Percentiles rank a stretch among this genome's conserved stretches.
Conservation (phyloP, 2,888 invertebrate species). For the Caenorhabditis japonica region DNA sequence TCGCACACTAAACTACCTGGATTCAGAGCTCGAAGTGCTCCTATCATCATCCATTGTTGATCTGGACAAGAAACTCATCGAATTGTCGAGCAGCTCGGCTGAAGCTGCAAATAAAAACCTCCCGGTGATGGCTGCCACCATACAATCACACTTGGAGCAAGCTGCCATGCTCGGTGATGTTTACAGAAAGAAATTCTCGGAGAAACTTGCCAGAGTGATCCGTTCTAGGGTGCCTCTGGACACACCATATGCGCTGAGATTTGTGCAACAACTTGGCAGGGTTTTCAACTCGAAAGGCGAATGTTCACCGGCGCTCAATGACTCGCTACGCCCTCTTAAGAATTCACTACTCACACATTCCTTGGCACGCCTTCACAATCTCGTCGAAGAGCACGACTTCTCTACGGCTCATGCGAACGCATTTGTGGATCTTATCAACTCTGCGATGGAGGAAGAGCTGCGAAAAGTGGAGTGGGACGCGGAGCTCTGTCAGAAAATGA, state of each 20-base stretch:
- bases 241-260: slow-evolving; percentile 50
- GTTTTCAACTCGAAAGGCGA: slow-evolving; percentile 57
- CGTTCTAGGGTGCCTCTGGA: slow-evolving; percentile 60
- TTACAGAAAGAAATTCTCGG: slow-evolving; percentile 56
- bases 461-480: slow-evolving; percentile 71
- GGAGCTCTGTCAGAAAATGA: slow-evolving; percentile 66
- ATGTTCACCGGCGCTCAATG: slow-evolving; percentile 57
- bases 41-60: slow-evolving; percentile 55
- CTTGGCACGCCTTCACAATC: slow-evolving; percentile 86
- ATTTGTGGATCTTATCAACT: slow-evolving; percentile 67
- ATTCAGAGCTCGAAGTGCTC: slow-evolving; percentile 58
- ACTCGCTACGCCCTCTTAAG: slow-evolving; percentile 72
- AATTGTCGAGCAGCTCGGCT: slow-evolving; percentile 41
- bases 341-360: slow-evolving; percentile 80
- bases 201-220: slow-evolving; percentile 60
- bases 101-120: slow-evolving; percentile 48
- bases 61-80: slow-evolving; percentile 56
- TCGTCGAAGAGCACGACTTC: slow-evolving; percentile 83
- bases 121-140: slow-evolving; percentile 49
- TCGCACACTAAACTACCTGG: slow-evolving; percentile 55
- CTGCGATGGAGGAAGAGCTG: slow-evolving; percentile 70
- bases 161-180: slow-evolving; percentile 55
- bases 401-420: slow-evolving; percentile 55
- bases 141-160: slow-evolving; percentile 63
- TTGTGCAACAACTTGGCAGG: slow-evolving; percentile 64